Percentiles rank a stretch among this genome's conserved stretches.
Evolutionary conservation across 1,140 invertebrate species (phyloP).

Genomic region (Drosophila triauraria): DNA sequence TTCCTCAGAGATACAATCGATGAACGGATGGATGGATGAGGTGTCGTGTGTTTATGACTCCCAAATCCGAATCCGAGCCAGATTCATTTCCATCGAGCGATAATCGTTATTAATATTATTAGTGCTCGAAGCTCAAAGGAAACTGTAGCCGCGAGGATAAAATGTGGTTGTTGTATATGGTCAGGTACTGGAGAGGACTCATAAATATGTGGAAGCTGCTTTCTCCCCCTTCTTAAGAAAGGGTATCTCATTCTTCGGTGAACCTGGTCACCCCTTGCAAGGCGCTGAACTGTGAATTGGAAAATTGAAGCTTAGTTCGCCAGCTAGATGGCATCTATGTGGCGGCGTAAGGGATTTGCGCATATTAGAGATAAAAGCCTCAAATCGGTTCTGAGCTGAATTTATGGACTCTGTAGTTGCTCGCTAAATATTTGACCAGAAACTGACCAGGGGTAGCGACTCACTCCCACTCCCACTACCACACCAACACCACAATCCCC

Average conservation of each 20-base stretch:
- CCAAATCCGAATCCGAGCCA: conserved; percentile 42
- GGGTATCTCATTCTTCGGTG: not conserved
- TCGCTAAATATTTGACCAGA: not conserved
- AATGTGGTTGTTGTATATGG: not conserved
- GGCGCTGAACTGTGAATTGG: conserved; percentile 53
- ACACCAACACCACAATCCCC: not conserved
- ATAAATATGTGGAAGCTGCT: conserved; percentile 8
- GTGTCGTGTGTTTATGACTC: conserved; percentile 70
- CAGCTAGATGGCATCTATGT: conserved; percentile 6
- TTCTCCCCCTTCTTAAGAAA: conserved; percentile 5
- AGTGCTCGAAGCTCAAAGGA: conserved; percentile 19
- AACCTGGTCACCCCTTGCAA: conserved; percentile 1
- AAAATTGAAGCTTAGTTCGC: conserved; percentile 50
- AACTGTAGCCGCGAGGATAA: too few species aligned
- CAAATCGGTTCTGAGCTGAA: not conserved
- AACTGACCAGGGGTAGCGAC: conserved; percentile 3
- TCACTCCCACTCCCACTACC: not conserved
- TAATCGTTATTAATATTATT: conserved; percentile 82
- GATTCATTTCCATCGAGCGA: conserved; percentile 51
- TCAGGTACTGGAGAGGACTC: conserved; percentile 1
- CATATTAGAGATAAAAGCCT: conserved; percentile 14
- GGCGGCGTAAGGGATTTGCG: conserved; percentile 10
- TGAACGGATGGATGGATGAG: conserved; percentile 23
- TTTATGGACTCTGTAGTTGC: not conserved
- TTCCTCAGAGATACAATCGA: conserved; percentile 53